Percentiles rank a stretch among this genome's conserved stretches.
Conservation (phyloP, 2,113 vertebrate genomes). For the Protobothrops flavoviridis region DNA sequence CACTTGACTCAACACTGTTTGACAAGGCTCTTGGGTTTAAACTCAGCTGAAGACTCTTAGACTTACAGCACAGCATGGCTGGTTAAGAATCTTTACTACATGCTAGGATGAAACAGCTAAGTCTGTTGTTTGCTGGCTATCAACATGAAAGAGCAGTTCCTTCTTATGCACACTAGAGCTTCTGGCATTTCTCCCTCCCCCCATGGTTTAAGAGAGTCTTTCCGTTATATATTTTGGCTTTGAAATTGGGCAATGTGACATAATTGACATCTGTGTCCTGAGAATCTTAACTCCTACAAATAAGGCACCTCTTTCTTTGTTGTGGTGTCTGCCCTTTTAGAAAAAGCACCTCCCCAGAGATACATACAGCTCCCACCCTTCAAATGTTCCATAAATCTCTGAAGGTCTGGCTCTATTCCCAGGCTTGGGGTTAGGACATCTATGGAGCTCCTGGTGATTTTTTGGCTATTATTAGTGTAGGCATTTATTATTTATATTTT, state of each 20-base stretch:
- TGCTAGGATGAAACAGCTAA: neutral
- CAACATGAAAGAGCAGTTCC: neutral
- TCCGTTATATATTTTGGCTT: neutral
- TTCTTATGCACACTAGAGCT: neutral
- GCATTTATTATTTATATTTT: neutral
- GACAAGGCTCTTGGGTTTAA: neutral
- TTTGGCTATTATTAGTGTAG: neutral
- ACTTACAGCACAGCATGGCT: neutral
- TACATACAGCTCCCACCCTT: neutral
- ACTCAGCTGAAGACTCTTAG: neutral
- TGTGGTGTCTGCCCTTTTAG: neutral
- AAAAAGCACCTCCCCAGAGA: neutral
- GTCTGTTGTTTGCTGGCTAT: neutral
- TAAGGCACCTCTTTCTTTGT: neutral
- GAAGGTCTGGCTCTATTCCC: neutral
- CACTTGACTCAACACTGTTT: neutral
- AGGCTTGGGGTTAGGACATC: neutral
- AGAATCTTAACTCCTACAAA: neutral
- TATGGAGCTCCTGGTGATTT: neutral
- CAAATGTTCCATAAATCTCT: neutral
- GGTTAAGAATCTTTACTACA: neutral
- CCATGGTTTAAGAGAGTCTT: neutral
- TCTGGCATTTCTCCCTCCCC: neutral
- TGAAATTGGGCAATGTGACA: neutral
- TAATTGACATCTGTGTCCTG: neutral